A percentile compares a stretch with the other conserved stretches of the same genome.
Evolutionary conservation across 1,140 invertebrate species (phyloP).

Genomic region (Ceratoteleas bidentatus): DNA sequence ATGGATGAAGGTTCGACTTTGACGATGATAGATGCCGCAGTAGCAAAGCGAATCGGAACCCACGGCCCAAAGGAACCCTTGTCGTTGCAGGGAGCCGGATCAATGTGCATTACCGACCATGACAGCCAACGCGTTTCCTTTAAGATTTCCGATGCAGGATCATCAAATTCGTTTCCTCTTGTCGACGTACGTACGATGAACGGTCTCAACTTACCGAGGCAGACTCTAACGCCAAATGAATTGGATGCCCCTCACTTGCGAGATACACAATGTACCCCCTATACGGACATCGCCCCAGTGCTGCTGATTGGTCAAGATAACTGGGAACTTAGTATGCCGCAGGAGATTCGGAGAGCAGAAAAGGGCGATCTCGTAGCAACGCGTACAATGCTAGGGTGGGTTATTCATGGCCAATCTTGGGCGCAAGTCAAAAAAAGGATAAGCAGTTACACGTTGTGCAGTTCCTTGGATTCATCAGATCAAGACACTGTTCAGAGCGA

Average conservation of each 20-base stretch:
- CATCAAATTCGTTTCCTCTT: not conserved
- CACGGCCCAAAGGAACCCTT: not conserved
- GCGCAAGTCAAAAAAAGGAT: no score
- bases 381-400: slow-evolving; percentile 6
- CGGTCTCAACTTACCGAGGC: no score
- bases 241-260: no score
- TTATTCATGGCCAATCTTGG: not conserved
- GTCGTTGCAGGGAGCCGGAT: not conserved
- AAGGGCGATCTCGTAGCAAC: not conserved
- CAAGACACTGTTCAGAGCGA: no score
- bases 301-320: slow-evolving; percentile 25
- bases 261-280: not conserved
- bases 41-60: not conserved
- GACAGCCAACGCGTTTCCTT: not conserved
- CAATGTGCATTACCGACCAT: not conserved
- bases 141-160: not conserved
- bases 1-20: slow-evolving; percentile 8
- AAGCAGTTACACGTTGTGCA: no score
- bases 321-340: slow-evolving; percentile 2
- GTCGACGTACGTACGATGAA: no score
- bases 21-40: not conserved
- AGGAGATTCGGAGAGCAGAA: not conserved
- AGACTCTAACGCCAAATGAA: no score
- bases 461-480: no score
- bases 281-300: not conserved